Conservation (phyloP, 2,797 vertebrate species). For the Ispidina lecontei region DNA sequence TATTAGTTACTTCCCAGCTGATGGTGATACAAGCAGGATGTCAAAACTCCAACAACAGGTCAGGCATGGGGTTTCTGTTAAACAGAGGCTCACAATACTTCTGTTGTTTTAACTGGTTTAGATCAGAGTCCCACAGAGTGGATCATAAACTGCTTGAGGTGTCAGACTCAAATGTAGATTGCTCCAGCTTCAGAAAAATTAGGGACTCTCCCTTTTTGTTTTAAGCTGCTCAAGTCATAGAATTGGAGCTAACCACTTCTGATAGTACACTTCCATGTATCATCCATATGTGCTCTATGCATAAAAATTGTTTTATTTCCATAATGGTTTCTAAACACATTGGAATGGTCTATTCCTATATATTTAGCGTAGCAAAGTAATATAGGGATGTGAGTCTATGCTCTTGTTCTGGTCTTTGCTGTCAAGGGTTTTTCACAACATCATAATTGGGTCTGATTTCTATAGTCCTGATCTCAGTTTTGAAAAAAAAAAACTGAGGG, state of each 20-base stretch:
- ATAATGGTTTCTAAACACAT: constrained; percentile 24
- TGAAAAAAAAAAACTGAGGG: background rate
- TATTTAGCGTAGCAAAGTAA: constrained; percentile 28
- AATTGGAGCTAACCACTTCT: background rate
- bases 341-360: constrained; percentile 29
- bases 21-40: background rate
- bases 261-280: background rate
- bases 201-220: background rate
- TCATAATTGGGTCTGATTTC: background rate
- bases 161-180: background rate
- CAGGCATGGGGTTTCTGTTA: background rate
- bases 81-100: background rate
- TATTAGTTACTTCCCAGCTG: constrained; percentile 36
- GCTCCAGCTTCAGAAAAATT: background rate
- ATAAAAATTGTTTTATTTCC: background rate
- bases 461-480: background rate
- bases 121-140: background rate
- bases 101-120: background rate
- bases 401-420: background rate
- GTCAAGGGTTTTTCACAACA: background rate
- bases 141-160: background rate
- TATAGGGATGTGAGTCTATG: background rate
- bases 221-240: background rate
- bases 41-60: background rate
- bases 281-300: background rate